These are phyloP conservation scores for Melikaiella ostensackeni DNA, from an alignment of 2,888 invertebrate genomes.

Conservation along the genomic window DNA sequence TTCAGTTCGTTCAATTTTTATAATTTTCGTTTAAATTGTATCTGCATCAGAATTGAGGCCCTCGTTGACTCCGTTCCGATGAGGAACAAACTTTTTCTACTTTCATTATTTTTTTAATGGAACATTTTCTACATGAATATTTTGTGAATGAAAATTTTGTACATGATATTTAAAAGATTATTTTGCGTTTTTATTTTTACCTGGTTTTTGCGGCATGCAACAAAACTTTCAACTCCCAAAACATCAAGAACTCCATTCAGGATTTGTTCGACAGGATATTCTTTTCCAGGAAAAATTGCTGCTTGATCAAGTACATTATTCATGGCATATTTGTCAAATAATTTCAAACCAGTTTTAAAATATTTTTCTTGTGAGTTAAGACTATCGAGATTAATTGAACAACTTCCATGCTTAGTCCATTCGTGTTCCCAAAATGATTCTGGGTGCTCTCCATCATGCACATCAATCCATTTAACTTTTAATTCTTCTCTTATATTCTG, in stretches of 20 bases:
- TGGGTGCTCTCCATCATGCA: constrained; percentile 81
- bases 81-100: too few species aligned
- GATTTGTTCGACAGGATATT: neutral
- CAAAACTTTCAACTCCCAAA: neutral
- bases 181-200: neutral
- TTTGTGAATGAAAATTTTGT: too few species aligned
- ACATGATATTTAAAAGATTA: too few species aligned
- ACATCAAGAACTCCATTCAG: neutral
- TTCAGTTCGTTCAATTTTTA: neutral
- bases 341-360: constrained; percentile 5
- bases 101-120: too few species aligned
- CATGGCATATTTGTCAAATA: neutral
- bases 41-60: too few species aligned
- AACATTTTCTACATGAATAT: too few species aligned
- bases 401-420: constrained; percentile 20
- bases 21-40: too few species aligned
- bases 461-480: constrained; percentile 84
- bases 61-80: too few species aligned
- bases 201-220: neutral
- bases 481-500: constrained; percentile 80
- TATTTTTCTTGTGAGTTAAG: neutral
- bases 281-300: neutral
- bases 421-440: neutral
- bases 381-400: neutral
- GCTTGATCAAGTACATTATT: neutral